These are phyloP conservation scores for Oxystoma pomonae DNA, from an alignment of 2,888 invertebrate species.

Conservation along the genomic window DNA sequence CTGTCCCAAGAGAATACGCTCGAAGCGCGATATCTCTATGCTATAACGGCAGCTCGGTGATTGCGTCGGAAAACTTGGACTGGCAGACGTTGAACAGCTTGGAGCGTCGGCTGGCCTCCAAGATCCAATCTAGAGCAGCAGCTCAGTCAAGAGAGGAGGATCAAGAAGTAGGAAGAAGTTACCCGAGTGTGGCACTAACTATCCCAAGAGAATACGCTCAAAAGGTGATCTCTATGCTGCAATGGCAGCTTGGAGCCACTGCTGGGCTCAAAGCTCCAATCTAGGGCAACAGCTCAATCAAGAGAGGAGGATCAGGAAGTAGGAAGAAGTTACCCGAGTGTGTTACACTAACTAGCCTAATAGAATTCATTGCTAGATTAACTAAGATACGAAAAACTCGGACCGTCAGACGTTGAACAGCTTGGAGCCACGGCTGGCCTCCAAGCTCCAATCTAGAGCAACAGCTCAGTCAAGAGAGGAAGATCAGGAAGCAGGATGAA, in stretches of 20 bases:
- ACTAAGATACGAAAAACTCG: constrained; percentile 66
- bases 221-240: constrained; percentile 69
- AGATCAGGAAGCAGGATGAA: constrained; percentile 58
- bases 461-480: constrained; percentile 68
- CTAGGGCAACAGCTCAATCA: constrained; percentile 69
- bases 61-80: constrained; percentile 70
- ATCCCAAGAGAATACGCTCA: too few relatives aligned
- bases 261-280: constrained; percentile 69
- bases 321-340: too few relatives aligned
- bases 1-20: too few relatives aligned
- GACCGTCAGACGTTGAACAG: constrained; percentile 73
- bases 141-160: constrained; percentile 68
- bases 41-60: constrained; percentile 76
- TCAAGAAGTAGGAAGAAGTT: constrained; percentile 55
- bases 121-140: constrained; percentile 71
- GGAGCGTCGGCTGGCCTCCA: constrained; percentile 78
- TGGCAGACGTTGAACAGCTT: constrained; percentile 69
- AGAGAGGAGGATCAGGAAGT: constrained; percentile 68
- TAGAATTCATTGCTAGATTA: too few relatives aligned
- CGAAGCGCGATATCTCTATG: constrained; percentile 67
- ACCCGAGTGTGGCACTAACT: too few relatives aligned
- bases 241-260: constrained; percentile 84
- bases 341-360: too few relatives aligned
- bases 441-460: constrained; percentile 69
- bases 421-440: constrained; percentile 78